phyloP scores from a whole-genome alignment of 2,113 vertebrate genomes.

The Sylvia atricapilla region DNA sequence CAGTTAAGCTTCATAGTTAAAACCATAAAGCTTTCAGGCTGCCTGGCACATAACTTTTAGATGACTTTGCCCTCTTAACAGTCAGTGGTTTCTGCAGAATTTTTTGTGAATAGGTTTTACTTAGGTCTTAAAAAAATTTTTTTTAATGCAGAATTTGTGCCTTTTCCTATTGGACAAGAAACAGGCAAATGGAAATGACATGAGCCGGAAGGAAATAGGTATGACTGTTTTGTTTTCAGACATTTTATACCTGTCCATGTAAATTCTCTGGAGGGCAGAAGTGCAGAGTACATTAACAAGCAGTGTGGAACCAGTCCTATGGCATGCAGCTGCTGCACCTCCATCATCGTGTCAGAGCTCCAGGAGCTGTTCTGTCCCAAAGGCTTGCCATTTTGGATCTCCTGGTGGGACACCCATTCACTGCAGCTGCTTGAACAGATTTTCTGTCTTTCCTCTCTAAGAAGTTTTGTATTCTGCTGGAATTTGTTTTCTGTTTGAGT shows the following conservation, averaged over 20 bases:
- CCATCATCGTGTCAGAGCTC: not conserved
- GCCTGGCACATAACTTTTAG: not conserved
- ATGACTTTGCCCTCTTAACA: not conserved
- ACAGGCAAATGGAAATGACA: not conserved
- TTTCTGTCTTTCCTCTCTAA: not conserved
- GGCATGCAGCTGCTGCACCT: not conserved
- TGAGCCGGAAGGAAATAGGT: not conserved
- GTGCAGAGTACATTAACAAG: not conserved
- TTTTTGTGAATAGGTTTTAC: not conserved
- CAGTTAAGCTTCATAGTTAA: not conserved
- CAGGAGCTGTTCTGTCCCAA: not conserved
- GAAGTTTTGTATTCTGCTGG: not conserved
- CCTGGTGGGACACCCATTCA: not conserved
- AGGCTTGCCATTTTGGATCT: not conserved
- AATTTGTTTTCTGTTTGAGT: not conserved
- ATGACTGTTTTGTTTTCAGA: not conserved
- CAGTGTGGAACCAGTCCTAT: not conserved
- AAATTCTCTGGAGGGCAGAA: not conserved
- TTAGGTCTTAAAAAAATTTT: not conserved
- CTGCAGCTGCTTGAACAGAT: not conserved
- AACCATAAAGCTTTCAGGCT: not conserved
- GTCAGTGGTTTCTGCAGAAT: not conserved
- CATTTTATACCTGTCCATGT: not conserved
- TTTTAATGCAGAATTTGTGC: not conserved
- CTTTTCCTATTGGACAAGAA: not conserved